A percentile compares a stretch with the other conserved stretches of the same genome.
Conservation (phyloP, 2,888 invertebrate genomes). For the Chalcosyrphus nemorum region DNA sequence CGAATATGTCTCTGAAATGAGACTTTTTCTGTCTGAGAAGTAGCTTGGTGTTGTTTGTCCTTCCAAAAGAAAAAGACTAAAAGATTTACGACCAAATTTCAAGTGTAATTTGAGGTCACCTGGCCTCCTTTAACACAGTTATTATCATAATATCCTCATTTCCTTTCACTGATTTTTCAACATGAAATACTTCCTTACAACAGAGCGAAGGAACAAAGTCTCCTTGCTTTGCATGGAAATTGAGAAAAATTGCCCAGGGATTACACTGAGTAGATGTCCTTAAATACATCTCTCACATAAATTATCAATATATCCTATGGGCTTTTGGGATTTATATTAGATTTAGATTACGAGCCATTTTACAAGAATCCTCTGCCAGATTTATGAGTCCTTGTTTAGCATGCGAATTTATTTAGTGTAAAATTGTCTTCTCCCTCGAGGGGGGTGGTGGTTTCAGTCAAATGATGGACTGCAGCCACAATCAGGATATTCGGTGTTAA, state of each 20-base stretch:
- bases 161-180: background rate
- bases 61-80: too few relatives aligned
- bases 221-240: constrained; percentile 20
- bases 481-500: constrained; percentile 36
- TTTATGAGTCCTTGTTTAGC: constrained; percentile 34
- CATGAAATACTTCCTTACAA: constrained; percentile 11
- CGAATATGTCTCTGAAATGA: too few relatives aligned
- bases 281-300: constrained; percentile 47
- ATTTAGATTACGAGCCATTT: constrained; percentile 55
- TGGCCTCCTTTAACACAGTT: background rate
- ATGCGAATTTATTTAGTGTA: constrained; percentile 24
- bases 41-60: too few relatives aligned
- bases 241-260: constrained; percentile 50
- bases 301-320: constrained; percentile 51
- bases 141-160: background rate
- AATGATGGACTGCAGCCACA: constrained; percentile 16
- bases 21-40: too few relatives aligned
- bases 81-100: too few relatives aligned
- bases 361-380: constrained; percentile 41
- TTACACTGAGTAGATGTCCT: constrained; percentile 48
- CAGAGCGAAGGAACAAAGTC: background rate
- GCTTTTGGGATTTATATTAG: constrained; percentile 50
- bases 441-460: background rate
- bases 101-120: background rate
- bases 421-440: background rate